These are phyloP conservation scores for Hylyphantes graminicola DNA, from an alignment of 1,140 invertebrate species.

Conservation along the genomic window DNA sequence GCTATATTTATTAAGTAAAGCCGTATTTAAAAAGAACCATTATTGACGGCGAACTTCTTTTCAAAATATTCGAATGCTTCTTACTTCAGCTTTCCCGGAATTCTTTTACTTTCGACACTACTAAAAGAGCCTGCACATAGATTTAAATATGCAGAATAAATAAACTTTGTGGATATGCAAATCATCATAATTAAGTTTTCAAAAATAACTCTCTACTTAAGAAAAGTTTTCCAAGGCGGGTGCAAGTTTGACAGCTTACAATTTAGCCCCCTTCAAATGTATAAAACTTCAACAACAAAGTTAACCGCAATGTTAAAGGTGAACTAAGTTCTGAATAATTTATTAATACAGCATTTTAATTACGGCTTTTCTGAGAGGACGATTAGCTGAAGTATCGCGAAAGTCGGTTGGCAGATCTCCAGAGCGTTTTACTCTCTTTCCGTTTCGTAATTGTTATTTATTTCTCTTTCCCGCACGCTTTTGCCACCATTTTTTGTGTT, in stretches of 20 bases:
- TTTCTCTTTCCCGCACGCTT: neutral
- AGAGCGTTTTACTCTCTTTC: slow-evolving; percentile 12
- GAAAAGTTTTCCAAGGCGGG: neutral
- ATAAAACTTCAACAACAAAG: slow-evolving; percentile 16
- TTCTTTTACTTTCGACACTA: too few species aligned
- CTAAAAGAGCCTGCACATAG: too few species aligned
- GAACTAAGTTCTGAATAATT: slow-evolving; percentile 21
- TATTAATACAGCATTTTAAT: slow-evolving; percentile 39
- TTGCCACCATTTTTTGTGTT: neutral
- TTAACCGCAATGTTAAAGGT: slow-evolving; percentile 14
- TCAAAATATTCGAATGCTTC: too few species aligned
- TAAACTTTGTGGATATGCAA: neutral
- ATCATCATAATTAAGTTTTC: neutral
- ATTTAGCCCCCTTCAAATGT: neutral
- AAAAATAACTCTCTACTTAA: neutral
- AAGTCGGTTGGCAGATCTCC: slow-evolving; percentile 29
- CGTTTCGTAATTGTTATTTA: slow-evolving; percentile 27
- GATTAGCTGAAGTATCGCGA: slow-evolving; percentile 10
- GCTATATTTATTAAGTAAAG: too few species aligned
- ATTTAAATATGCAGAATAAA: too few species aligned
- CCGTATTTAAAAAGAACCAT: too few species aligned
- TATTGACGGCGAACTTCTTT: too few species aligned
- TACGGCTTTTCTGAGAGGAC: neutral
- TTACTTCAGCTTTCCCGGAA: too few species aligned
- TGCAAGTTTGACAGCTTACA: slow-evolving; percentile 7